These are phyloP conservation scores for Dromaius novaehollandiae DNA, from an alignment of 2,113 vertebrate species.

Conservation along the genomic window DNA sequence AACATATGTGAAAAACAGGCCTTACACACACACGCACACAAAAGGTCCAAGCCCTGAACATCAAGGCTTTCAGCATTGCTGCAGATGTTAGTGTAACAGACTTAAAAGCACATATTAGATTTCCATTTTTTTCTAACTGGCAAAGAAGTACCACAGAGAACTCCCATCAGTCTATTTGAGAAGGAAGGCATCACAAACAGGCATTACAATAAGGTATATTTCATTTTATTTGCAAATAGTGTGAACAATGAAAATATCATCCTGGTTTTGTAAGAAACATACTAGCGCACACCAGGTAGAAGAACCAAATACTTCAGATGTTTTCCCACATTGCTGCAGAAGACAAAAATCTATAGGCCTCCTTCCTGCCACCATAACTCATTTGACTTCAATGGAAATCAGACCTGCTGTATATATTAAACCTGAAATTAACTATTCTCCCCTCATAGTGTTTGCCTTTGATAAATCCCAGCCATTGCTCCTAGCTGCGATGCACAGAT, in stretches of 20 bases:
- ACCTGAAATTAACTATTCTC: constrained; percentile 43
- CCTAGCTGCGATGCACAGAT: not conserved
- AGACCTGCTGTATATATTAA: constrained; percentile 45
- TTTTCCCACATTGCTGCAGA: constrained; percentile 21
- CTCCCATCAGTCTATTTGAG: not conserved
- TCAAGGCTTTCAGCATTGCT: not conserved
- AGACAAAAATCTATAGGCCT: constrained; percentile 1
- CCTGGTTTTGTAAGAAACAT: not conserved
- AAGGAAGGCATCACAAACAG: constrained; percentile 28
- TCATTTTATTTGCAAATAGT: constrained; percentile 41
- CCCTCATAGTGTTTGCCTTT: not conserved
- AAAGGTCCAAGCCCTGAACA: not conserved
- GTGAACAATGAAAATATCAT: constrained; percentile 11
- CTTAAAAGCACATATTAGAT: constrained; percentile 26
- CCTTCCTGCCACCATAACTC: constrained; percentile 25
- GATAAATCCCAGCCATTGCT: constrained; percentile 46
- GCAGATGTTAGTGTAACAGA: not conserved
- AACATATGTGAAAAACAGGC: not conserved
- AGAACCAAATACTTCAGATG: not conserved
- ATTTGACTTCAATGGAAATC: constrained; percentile 48
- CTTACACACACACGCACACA: not conserved
- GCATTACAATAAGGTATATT: constrained; percentile 23
- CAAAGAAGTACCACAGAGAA: not conserved
- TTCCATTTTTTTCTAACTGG: constrained; percentile 39
- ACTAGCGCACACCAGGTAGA: not conserved